These are phyloP conservation scores for Craseonycteris thonglongyai DNA, from an alignment of 2,113 vertebrate species.

Conservation along the genomic window DNA sequence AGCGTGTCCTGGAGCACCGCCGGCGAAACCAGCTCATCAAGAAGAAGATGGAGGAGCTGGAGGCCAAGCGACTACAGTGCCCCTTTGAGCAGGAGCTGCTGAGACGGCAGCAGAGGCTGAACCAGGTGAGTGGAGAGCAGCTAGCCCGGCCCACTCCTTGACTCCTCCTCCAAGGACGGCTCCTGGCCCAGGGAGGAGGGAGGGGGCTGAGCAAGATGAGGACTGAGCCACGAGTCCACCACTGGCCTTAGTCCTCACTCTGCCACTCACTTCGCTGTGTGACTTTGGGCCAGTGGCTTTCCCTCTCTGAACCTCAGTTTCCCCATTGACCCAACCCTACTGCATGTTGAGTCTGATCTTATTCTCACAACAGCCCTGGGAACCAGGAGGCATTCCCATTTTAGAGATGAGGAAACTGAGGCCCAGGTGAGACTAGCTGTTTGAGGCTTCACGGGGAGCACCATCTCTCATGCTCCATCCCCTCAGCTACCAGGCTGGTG, in stretches of 20 bases:
- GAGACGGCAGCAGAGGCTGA: slow-evolving; percentile 90
- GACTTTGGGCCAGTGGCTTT: neutral
- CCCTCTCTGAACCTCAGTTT: neutral
- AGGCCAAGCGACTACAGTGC: slow-evolving; percentile 88
- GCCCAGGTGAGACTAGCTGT: neutral
- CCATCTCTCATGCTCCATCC: neutral
- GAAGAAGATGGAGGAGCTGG: slow-evolving; percentile 91
- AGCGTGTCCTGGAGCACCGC: slow-evolving; percentile 91
- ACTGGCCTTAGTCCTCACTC: neutral
- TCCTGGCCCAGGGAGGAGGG: neutral
- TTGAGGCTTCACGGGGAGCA: neutral
- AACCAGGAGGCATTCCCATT: neutral
- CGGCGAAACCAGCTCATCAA: slow-evolving; percentile 90
- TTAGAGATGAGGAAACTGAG: neutral
- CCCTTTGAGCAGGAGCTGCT: slow-evolving; percentile 93
- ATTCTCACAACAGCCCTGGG: neutral
- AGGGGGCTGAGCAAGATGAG: neutral
- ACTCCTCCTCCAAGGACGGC: neutral
- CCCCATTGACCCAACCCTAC: neutral
- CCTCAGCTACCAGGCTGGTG: neutral
- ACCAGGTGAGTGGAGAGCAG: slow-evolving; percentile 82
- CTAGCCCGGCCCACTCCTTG: fast-evolving
- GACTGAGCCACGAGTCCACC: neutral
- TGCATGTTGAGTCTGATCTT: neutral
- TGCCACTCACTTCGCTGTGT: neutral